Conservation (phyloP, 2,888 invertebrate species). For the Heteropelma amictum region DNA sequence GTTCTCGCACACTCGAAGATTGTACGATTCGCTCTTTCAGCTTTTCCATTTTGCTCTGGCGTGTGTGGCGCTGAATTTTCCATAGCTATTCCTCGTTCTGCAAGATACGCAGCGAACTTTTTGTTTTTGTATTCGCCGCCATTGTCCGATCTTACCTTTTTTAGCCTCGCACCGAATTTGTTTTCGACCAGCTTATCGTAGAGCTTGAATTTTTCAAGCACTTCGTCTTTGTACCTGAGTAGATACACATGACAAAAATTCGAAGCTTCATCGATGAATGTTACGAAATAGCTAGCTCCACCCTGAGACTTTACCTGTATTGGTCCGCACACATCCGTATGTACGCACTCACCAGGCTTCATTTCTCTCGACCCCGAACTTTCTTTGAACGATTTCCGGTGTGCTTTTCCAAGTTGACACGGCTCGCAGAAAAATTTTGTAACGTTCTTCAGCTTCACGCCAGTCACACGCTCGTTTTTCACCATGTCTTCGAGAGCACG, state of each 20-base stretch:
- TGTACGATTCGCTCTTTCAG: slow-evolving; percentile 65
- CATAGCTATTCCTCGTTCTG: slow-evolving; percentile 57
- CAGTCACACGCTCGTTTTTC: slow-evolving; percentile 42
- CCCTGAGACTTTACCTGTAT: slow-evolving; percentile 44
- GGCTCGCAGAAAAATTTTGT: slow-evolving; percentile 56
- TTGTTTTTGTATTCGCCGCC: slow-evolving; percentile 49
- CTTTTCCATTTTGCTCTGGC: slow-evolving; percentile 66
- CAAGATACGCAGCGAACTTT: neutral
- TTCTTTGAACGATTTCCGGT: slow-evolving; percentile 44
- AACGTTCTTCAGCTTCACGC: slow-evolving; percentile 36
- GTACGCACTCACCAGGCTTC: slow-evolving; percentile 44
- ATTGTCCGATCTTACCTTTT: slow-evolving; percentile 49
- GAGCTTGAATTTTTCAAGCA: slow-evolving; percentile 32
- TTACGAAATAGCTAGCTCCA: slow-evolving; percentile 50
- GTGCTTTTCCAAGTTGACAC: slow-evolving; percentile 59
- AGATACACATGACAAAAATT: slow-evolving; percentile 47
- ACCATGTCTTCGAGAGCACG: slow-evolving; percentile 53
- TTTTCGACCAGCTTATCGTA: slow-evolving; percentile 14
- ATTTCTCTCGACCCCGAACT: neutral
- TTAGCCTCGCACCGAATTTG: slow-evolving; percentile 38
- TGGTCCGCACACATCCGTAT: slow-evolving; percentile 52
- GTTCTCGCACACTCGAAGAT: slow-evolving; percentile 63
- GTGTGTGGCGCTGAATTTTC: slow-evolving; percentile 61
- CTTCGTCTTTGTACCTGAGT: slow-evolving; percentile 38
- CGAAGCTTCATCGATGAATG: slow-evolving; percentile 42